These are phyloP conservation scores for Clarias batrachus DNA, from an alignment of 2,113 vertebrate genomes.

Conservation along the genomic window DNA sequence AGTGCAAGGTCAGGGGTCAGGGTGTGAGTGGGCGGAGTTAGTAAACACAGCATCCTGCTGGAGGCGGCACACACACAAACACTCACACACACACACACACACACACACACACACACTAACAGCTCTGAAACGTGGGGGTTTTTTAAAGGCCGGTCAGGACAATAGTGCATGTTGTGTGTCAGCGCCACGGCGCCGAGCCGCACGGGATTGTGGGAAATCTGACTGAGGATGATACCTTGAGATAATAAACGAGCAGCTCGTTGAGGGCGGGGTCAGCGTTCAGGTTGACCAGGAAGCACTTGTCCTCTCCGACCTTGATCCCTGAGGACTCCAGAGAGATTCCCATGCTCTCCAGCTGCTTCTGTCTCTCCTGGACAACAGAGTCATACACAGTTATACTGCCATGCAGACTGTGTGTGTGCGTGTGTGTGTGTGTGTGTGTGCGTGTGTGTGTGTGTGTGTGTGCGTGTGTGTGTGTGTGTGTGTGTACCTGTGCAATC, in stretches of 20 bases:
- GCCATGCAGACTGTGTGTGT: not conserved
- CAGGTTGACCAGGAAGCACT: slow-evolving; percentile 95
- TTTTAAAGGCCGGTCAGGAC: not conserved
- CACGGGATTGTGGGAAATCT: slow-evolving; percentile 2
- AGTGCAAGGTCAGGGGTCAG: not conserved
- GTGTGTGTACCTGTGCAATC: slow-evolving; percentile 87
- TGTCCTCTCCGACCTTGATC: slow-evolving; percentile 98
- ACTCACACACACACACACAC: too few species aligned
- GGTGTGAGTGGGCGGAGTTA: not conserved
- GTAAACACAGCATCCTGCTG: not conserved
- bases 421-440: not conserved
- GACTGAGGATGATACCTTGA: slow-evolving; percentile 78
- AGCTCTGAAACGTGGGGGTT: not conserved
- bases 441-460: slow-evolving; percentile 4
- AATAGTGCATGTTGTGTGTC: not conserved
- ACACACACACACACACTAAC: not conserved
- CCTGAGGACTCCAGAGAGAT: slow-evolving; percentile 96
- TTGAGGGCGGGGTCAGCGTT: slow-evolving; percentile 97
- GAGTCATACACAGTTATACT: too few species aligned
- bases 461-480: not conserved
- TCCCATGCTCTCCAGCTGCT: slow-evolving; percentile 97
- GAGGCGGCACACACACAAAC: not conserved
- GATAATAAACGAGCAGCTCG: slow-evolving; percentile 94
- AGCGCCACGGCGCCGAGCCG: not conserved
- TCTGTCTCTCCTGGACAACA: slow-evolving; percentile 85